Evolutionary conservation across 1,140 invertebrate genomes (phyloP), one percentile per base, ranked within the genome.

Genomic region (Drosophila carrolli): DNA sequence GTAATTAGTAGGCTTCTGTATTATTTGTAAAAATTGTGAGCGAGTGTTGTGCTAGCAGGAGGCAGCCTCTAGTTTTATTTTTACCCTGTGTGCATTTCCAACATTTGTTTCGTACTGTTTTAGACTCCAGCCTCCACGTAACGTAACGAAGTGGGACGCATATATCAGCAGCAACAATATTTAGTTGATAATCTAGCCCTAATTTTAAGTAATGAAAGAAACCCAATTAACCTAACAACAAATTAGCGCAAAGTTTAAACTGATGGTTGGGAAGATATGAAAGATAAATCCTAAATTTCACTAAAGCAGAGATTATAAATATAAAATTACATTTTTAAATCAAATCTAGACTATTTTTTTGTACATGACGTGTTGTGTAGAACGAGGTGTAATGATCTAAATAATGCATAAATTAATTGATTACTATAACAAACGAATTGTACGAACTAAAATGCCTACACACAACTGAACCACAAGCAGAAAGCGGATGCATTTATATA

Each of bases 151-250:
- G 41, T 41, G 43, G 67, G 14, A 47, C 41, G 80, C 60, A 78
- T 78, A 83, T 86, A 86, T 78, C 81, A 85, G 47, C 40, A 81
- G 61, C 66, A 85, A 78, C 75, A 78, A 86, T 75, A 90, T 90
- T 89, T 89, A 89, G 84, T 59, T 89, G 61, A 81, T 89, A 89
- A 84, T 81, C 68, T 89, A 89, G 85, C 84, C 79, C 74, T 89
- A 90, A 75, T 89, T 56, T 84, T 89, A 89, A 84, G 85, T 81
- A 90, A 75, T 72, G 46, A 80, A 62, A 43, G 57, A 63, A 78
- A 70, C 77, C 66, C 61, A 48, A 76, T 48, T 50, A 75, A 75
- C 29, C 43, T 75, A 72, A 66, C n/a, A 66, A 88, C 19, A 66
- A 88, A 58, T 89, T 88, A 88, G 84, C 84, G 84, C 84, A 89